These are phyloP conservation scores for Helicoverpa armigera DNA, from an alignment of 1,140 invertebrate genomes.

Conservation along the genomic window DNA sequence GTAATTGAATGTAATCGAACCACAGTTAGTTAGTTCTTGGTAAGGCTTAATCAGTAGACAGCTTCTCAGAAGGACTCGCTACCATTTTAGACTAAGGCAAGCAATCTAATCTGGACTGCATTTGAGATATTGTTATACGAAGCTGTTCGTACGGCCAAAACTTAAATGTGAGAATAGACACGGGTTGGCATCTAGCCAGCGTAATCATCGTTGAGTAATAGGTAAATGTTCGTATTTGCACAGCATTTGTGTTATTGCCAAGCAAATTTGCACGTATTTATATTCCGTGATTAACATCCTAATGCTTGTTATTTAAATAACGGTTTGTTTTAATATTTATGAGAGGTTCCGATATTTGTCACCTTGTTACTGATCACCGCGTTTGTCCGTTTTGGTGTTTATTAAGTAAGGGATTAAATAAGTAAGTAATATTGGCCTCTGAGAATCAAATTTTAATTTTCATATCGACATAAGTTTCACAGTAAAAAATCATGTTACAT, in stretches of 20 bases:
- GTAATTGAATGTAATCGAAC: neutral
- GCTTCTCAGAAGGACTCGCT: neutral
- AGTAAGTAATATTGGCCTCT: too few species aligned
- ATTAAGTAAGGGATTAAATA: too few species aligned
- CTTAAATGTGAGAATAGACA: constrained; percentile 62
- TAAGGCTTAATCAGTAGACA: neutral
- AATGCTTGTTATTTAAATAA: constrained; percentile 37
- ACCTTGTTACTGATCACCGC: neutral
- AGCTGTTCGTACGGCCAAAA: constrained; percentile 50
- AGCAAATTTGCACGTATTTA: constrained; percentile 53
- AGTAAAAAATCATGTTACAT: too few species aligned
- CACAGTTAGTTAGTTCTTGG: neutral
- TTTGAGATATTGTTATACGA: constrained; percentile 45
- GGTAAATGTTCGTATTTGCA: constrained; percentile 64
- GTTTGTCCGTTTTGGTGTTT: neutral
- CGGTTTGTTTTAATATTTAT: constrained; percentile 39
- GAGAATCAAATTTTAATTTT: too few species aligned
- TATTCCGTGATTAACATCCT: constrained; percentile 44
- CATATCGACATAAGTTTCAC: too few species aligned
- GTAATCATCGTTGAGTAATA: constrained; percentile 70
- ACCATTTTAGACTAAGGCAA: constrained; percentile 20
- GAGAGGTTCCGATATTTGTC: constrained; percentile 1
- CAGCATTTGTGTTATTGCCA: constrained; percentile 64
- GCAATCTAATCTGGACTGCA: constrained; percentile 39
- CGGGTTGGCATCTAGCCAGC: constrained; percentile 65